Evolutionary conservation across 2,888 invertebrate genomes (phyloP).

Genomic region (Elysia crispata): DNA sequence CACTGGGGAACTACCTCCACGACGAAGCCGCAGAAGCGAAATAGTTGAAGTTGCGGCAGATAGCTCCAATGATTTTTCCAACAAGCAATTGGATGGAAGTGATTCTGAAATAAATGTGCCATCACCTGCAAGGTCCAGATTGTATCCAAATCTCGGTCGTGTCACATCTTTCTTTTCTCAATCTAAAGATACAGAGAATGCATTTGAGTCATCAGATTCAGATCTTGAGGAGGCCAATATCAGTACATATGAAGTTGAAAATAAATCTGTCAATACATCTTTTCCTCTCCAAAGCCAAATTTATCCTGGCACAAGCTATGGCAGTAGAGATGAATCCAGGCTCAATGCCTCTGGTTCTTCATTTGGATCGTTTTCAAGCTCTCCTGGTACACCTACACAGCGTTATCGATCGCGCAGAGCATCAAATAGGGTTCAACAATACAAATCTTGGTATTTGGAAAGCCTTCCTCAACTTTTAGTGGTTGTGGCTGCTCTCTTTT

Average conservation of each 20-base stretch:
- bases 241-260: slow-evolving; percentile 66
- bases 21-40: slow-evolving; percentile 35
- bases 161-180: slow-evolving; percentile 34
- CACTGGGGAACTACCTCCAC: slow-evolving; percentile 46
- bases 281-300: slow-evolving; percentile 46
- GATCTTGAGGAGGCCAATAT: slow-evolving; percentile 57
- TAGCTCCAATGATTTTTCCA: slow-evolving; percentile 36
- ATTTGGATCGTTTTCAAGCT: slow-evolving; percentile 16
- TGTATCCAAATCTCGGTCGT: slow-evolving; percentile 54
- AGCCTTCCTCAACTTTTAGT: slow-evolving; percentile 53
- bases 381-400: not conserved
- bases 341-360: too few relatives aligned
- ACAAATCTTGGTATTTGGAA: slow-evolving; percentile 40
- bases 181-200: slow-evolving; percentile 40
- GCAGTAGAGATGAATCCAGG: not conserved
- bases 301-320: not conserved
- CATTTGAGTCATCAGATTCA: slow-evolving; percentile 66
- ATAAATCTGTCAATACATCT: slow-evolving; percentile 68
- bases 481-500: slow-evolving; percentile 61
- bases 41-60: slow-evolving; percentile 31
- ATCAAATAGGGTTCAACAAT: slow-evolving; percentile 47
- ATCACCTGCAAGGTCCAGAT: slow-evolving; percentile 48
- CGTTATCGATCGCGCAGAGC: slow-evolving; percentile 27
- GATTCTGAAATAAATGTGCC: slow-evolving; percentile 31
- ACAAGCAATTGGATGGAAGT: slow-evolving; percentile 10